A percentile compares a stretch with the other conserved stretches of the same genome.
phyloP scores from a whole-genome alignment of 2,113 vertebrate genomes.

The Spheniscus mendiculus region DNA sequence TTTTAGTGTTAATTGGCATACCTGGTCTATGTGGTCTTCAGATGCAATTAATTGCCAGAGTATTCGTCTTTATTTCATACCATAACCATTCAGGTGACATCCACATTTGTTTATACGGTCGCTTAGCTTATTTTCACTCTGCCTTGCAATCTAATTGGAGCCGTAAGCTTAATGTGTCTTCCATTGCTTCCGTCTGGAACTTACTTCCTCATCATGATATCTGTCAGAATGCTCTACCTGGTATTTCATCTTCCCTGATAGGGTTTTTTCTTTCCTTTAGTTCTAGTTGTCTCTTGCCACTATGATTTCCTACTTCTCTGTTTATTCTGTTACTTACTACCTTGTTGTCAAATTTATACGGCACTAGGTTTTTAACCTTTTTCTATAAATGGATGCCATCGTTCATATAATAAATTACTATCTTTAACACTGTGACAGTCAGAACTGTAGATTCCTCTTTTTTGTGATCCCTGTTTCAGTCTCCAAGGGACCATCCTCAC shows the following conservation, averaged over 20 bases:
- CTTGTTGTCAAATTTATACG: not conserved
- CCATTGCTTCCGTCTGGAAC: not conserved
- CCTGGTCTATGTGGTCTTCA: not conserved
- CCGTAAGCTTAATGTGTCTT: not conserved
- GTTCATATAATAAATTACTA: not conserved
- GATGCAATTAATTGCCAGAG: not conserved
- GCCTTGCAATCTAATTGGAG: not conserved
- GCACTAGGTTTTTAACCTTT: not conserved
- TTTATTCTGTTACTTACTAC: not conserved
- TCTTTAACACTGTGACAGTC: not conserved
- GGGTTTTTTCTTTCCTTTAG: not conserved
- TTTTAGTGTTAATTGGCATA: not conserved
- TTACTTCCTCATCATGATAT: not conserved
- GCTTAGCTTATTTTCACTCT: not conserved
- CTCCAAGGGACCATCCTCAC: not conserved
- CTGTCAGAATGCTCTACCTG: not conserved
- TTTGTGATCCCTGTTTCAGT: not conserved
- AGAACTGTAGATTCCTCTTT: not conserved
- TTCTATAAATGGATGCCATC: not conserved
- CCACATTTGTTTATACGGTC: not conserved
- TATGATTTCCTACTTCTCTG: not conserved
- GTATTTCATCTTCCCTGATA: not conserved
- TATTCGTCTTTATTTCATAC: not conserved
- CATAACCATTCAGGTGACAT: not conserved
- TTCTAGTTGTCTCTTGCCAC: not conserved